phyloP scores from a whole-genome alignment of 2,797 vertebrate species.

The Halcyon chelicuti region DNA sequence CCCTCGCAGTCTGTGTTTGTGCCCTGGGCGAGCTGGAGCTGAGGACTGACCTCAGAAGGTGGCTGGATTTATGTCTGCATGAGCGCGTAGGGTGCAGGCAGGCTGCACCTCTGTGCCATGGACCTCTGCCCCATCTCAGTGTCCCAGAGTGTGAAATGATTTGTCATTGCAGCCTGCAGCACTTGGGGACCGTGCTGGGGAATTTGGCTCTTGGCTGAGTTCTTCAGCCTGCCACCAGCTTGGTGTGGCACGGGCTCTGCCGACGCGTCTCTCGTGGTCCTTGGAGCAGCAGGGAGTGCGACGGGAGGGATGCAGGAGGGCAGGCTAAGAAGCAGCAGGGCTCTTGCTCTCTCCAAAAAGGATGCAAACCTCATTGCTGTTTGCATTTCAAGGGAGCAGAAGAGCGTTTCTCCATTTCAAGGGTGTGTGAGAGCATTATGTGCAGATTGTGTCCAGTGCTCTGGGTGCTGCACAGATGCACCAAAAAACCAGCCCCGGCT shows the following conservation, averaged over 20 bases:
- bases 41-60: neutral
- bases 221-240: neutral
- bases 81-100: neutral
- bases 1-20: neutral
- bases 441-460: neutral
- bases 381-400: neutral
- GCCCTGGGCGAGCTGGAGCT: neutral
- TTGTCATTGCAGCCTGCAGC: neutral
- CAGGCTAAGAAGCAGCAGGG: fast-evolving
- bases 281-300: fast-evolving
- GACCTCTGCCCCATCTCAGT: neutral
- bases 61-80: neutral
- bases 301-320: neutral
- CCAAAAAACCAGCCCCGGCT: neutral
- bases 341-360: neutral
- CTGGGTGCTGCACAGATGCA: neutral
- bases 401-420: neutral
- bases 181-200: fast-evolving
- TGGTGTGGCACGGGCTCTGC: neutral
- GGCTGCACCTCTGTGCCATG: neutral
- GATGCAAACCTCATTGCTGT: neutral
- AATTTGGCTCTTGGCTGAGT: neutral
- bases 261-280: fast-evolving
- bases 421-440: fast-evolving
- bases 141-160: neutral